phyloP scores from a whole-genome alignment of 2,888 invertebrate genomes.

The Folsomia candida region DNA sequence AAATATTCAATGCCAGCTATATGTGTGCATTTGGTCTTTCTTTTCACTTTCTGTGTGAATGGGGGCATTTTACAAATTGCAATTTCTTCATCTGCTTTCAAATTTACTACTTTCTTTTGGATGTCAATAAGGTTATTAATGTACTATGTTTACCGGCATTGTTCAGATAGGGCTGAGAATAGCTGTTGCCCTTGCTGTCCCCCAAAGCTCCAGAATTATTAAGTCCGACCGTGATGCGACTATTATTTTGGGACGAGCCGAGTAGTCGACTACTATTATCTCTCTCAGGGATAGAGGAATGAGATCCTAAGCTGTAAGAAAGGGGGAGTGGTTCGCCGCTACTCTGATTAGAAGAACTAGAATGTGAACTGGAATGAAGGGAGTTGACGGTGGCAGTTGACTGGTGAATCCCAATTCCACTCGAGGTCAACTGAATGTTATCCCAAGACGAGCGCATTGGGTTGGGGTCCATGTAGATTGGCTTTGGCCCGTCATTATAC shows the following conservation, averaged over 20 bases:
- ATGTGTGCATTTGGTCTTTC: no score
- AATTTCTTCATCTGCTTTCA: no score
- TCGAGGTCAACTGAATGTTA: slow-evolving; percentile 31
- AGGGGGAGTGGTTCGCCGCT: slow-evolving; percentile 45
- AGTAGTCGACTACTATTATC: slow-evolving; percentile 29
- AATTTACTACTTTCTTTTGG: neutral
- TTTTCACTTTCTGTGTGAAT: no score
- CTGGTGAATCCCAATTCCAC: slow-evolving; percentile 40
- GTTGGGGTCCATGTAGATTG: slow-evolving; percentile 52
- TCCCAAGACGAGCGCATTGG: slow-evolving; percentile 39
- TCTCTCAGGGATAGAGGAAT: slow-evolving; percentile 40
- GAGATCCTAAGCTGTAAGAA: slow-evolving; percentile 41
- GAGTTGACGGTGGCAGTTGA: slow-evolving; percentile 47
- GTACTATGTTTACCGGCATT: slow-evolving; percentile 39
- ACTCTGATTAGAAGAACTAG: slow-evolving; percentile 50
- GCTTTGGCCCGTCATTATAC: slow-evolving; percentile 58
- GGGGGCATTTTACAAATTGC: no score
- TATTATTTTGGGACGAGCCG: slow-evolving; percentile 21
- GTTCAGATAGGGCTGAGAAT: slow-evolving; percentile 37
- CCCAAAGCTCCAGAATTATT: slow-evolving; percentile 27
- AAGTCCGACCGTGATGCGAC: slow-evolving; percentile 4
- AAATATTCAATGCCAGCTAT: no score
- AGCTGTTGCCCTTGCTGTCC: slow-evolving; percentile 43
- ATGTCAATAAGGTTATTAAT: no score
- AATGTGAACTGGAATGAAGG: slow-evolving; percentile 52